phyloP scores from a whole-genome alignment of 2,797 vertebrate genomes.

The Phataginus tetradactyla region DNA sequence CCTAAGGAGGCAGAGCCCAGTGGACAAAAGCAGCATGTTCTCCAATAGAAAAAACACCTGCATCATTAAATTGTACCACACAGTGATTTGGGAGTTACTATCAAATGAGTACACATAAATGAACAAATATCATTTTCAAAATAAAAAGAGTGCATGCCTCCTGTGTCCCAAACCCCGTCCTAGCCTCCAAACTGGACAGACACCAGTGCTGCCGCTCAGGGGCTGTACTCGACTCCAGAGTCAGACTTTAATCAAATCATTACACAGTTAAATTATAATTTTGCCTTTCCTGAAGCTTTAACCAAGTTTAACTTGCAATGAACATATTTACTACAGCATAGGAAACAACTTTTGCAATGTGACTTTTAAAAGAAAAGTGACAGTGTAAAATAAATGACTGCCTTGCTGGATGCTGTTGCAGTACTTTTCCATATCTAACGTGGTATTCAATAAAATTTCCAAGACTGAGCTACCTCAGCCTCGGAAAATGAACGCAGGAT shows the following conservation, averaged over 20 bases:
- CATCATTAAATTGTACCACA: not conserved
- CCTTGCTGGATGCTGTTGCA: not conserved
- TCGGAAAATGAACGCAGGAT: not conserved
- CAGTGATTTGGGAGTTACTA: not conserved
- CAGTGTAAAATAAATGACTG: not conserved
- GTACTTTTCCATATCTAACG: not conserved
- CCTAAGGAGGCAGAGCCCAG: not conserved
- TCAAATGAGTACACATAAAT: not conserved
- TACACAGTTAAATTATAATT: not conserved
- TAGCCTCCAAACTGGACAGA: not conserved
- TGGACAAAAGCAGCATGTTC: not conserved
- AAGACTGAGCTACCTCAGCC: not conserved
- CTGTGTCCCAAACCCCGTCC: not conserved
- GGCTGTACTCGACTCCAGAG: not conserved
- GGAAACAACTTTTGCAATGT: not conserved
- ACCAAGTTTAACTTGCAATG: slow-evolving; percentile 7
- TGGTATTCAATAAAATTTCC: not conserved
- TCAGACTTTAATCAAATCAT: not conserved
- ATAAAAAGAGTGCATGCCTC: not conserved
- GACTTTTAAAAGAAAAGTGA: slow-evolving; percentile 40
- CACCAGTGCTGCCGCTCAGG: no score
- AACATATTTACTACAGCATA: not conserved
- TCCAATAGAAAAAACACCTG: not conserved
- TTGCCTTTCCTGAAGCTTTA: not conserved
- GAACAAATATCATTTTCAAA: not conserved